A percentile compares a stretch with the other conserved stretches of the same genome.
Conservation (phyloP, 2,113 vertebrate genomes). For the Pleuronectes platessa region DNA sequence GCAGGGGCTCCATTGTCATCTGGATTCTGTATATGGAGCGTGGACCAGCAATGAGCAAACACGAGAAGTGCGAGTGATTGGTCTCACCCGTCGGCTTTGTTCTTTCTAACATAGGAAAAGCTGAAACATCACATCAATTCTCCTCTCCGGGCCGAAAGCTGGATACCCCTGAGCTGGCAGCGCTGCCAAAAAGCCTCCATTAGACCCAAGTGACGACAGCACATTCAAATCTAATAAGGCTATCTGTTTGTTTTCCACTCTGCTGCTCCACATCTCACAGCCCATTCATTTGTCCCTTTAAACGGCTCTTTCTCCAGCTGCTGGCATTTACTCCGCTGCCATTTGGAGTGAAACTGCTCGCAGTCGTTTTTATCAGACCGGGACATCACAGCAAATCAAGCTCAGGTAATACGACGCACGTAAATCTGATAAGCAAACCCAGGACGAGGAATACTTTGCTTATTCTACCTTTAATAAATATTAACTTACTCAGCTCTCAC, state of each 20-base stretch:
- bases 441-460: conserved; percentile 17
- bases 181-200: conserved; percentile 55
- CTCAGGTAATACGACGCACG: conserved; percentile 26
- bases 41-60: conserved; percentile 23
- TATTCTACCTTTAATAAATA: conserved; percentile 30
- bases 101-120: conserved; percentile 39
- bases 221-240: conserved; percentile 69
- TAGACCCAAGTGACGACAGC: conserved; percentile 58
- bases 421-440: conserved; percentile 29
- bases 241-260: conserved; percentile 71
- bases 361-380: conserved; percentile 28
- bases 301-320: conserved; percentile 57
- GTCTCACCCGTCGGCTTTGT: conserved; percentile 28
- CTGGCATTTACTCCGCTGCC: conserved; percentile 56
- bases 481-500: not conserved
- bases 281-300: conserved; percentile 55
- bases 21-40: conserved; percentile 37
- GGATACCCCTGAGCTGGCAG: conserved; percentile 37
- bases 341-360: conserved; percentile 23
- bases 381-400: conserved; percentile 41
- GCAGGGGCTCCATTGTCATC: conserved; percentile 30
- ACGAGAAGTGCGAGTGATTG: conserved; percentile 25
- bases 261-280: conserved; percentile 55
- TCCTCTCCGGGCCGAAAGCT: conserved; percentile 30
- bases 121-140: conserved; percentile 36